Evolutionary conservation across 23 tunicate species (phyloP).

Genomic region (Halocynthia roretzi): DNA sequence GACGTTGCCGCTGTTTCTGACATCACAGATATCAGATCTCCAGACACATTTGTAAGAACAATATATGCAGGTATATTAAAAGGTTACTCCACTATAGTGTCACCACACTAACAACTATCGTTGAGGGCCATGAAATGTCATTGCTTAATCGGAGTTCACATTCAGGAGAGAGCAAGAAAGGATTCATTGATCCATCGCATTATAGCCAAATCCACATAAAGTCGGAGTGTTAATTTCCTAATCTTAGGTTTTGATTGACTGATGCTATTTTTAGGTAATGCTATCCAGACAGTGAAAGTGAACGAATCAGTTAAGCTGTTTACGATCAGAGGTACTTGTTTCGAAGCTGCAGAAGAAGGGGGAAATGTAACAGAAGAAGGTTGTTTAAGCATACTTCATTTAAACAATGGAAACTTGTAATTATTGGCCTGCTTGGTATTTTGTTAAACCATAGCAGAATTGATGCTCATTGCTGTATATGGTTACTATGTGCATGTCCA

Average conservation of each 20-base stretch:
- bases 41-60: slow-evolving; percentile 93
- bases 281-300: slow-evolving; percentile 84
- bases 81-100: too few relatives aligned
- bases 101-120: too few relatives aligned
- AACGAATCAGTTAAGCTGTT: slow-evolving; percentile 61
- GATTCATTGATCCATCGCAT: too few relatives aligned
- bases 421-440: too few relatives aligned
- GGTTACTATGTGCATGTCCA: too few relatives aligned
- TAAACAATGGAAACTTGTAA: too few relatives aligned
- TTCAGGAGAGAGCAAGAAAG: too few relatives aligned
- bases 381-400: neutral
- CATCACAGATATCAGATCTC: slow-evolving; percentile 78
- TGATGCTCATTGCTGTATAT: too few relatives aligned
- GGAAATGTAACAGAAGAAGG: slow-evolving; percentile 52
- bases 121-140: too few relatives aligned
- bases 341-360: slow-evolving; percentile 85
- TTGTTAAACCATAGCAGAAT: too few relatives aligned
- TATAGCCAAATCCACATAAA: too few relatives aligned
- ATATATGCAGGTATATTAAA: slow-evolving; percentile 84
- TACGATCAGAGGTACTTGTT: slow-evolving; percentile 85
- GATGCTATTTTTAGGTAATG: slow-evolving; percentile 52
- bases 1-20: slow-evolving; percentile 94
- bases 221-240: neutral
- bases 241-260: neutral
- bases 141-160: too few relatives aligned